Evolutionary conservation across 2,888 invertebrate genomes (phyloP).

Genomic region (Cryptophagus acutangulus): DNA sequence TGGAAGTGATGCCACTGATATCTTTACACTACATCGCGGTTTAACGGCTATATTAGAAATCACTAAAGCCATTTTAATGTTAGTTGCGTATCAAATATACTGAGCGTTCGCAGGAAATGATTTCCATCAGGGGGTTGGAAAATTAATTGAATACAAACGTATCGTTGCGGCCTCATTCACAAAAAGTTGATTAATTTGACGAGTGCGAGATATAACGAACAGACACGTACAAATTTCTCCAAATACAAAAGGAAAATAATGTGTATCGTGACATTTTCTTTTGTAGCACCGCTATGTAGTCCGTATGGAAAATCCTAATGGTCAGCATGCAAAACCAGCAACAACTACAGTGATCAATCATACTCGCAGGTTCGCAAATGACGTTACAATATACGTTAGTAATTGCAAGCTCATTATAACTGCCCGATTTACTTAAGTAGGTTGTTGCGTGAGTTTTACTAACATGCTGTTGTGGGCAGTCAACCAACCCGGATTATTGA

Average conservation of each 20-base stretch:
- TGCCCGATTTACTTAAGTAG: conserved; percentile 18
- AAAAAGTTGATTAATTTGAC: conserved; percentile 4
- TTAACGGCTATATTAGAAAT: background rate
- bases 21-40: conserved; percentile 1
- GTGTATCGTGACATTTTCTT: conserved; percentile 1
- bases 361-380: conserved; percentile 23
- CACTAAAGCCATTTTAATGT: conserved; percentile 1
- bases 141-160: no score
- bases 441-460: conserved; percentile 14
- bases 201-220: background rate
- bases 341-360: conserved; percentile 22
- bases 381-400: conserved; percentile 24
- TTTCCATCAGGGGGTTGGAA: no score
- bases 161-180: no score
- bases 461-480: background rate
- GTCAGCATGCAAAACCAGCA: conserved; percentile 19
- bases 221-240: no score
- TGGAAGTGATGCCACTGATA: conserved; percentile 12
- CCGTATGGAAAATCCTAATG: no score
- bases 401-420: conserved; percentile 23
- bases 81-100: no score
- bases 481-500: conserved; percentile 4
- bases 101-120: no score
- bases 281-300: conserved; percentile 10
- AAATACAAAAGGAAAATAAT: no score